These are phyloP conservation scores for Philotrypesis tridentata DNA, from an alignment of 1,140 invertebrate genomes.

Conservation along the genomic window DNA sequence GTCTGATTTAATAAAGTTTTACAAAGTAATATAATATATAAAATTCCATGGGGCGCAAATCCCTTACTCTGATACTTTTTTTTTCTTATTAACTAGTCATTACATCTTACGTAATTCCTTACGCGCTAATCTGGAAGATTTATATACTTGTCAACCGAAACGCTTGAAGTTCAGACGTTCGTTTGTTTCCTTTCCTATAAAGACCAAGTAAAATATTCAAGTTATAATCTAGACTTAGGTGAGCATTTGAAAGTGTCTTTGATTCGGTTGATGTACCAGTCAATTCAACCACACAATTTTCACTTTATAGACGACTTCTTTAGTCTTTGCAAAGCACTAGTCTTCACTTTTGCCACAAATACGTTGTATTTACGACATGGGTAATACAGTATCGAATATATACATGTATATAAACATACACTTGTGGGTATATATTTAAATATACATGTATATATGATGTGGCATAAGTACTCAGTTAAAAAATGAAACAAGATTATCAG, in stretches of 20 bases:
- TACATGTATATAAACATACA: slow-evolving; percentile 10
- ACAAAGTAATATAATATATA: not conserved
- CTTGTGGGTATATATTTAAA: slow-evolving; percentile 7
- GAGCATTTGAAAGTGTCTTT: slow-evolving; percentile 35
- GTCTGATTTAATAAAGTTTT: not conserved
- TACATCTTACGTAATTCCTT: slow-evolving; percentile 31
- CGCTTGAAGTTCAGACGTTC: slow-evolving; percentile 20
- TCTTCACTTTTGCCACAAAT: slow-evolving; percentile 42
- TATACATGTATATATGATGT: slow-evolving; percentile 31
- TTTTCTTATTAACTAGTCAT: slow-evolving; percentile 42
- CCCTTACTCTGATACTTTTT: slow-evolving; percentile 21
- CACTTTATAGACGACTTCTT: slow-evolving; percentile 20
- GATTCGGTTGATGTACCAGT: slow-evolving; percentile 16
- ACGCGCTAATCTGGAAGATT: slow-evolving; percentile 38
- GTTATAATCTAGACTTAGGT: slow-evolving; percentile 29
- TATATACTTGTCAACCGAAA: slow-evolving; percentile 24
- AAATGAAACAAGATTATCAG: slow-evolving; percentile 44
- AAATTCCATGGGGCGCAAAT: slow-evolving; percentile 21
- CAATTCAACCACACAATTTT: slow-evolving; percentile 23
- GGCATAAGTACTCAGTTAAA: slow-evolving; percentile 45
- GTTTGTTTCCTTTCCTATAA: slow-evolving; percentile 29
- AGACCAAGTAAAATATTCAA: slow-evolving; percentile 24
- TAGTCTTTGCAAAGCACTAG: slow-evolving; percentile 22
- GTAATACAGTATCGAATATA: slow-evolving; percentile 42
- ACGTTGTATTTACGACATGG: slow-evolving; percentile 28